These are phyloP conservation scores for Acanthopagrus latus DNA, from an alignment of 2,797 vertebrate genomes.

Conservation along the genomic window DNA sequence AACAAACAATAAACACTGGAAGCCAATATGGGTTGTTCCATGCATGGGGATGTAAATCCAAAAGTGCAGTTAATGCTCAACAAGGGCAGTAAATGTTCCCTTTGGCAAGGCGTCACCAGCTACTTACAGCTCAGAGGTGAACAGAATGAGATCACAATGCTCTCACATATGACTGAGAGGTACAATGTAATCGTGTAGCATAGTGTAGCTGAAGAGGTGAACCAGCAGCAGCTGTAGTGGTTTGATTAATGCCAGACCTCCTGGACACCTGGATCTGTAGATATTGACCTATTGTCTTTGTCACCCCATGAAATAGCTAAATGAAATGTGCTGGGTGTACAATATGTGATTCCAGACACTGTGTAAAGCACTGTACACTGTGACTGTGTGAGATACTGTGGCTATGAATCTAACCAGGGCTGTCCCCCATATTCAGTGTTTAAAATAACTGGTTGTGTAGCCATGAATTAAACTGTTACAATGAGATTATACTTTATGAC, in stretches of 20 bases:
- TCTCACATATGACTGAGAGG: not conserved
- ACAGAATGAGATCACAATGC: not conserved
- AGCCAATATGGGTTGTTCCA: slow-evolving; percentile 21
- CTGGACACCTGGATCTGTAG: not conserved
- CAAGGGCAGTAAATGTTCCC: slow-evolving; percentile 28
- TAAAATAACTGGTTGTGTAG: not conserved
- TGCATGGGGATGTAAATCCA: slow-evolving; percentile 50
- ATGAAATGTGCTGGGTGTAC: too few relatives aligned
- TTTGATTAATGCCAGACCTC: not conserved
- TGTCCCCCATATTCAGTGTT: not conserved
- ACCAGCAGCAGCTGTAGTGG: not conserved
- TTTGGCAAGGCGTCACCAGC: not conserved
- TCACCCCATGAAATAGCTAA: not conserved
- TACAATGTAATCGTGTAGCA: not conserved
- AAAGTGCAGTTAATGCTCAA: slow-evolving; percentile 45
- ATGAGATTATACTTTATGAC: too few relatives aligned
- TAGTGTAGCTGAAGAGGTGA: not conserved
- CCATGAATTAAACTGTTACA: not conserved
- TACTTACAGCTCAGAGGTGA: not conserved
- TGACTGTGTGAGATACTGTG: not conserved
- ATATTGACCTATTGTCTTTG: not conserved
- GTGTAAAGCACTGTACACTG: not conserved
- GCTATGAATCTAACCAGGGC: not conserved
- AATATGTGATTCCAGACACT: not conserved
- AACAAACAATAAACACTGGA: slow-evolving; percentile 47